These are phyloP conservation scores for Trachelus iudaicus DNA, from an alignment of 2,888 invertebrate genomes.

Conservation along the genomic window DNA sequence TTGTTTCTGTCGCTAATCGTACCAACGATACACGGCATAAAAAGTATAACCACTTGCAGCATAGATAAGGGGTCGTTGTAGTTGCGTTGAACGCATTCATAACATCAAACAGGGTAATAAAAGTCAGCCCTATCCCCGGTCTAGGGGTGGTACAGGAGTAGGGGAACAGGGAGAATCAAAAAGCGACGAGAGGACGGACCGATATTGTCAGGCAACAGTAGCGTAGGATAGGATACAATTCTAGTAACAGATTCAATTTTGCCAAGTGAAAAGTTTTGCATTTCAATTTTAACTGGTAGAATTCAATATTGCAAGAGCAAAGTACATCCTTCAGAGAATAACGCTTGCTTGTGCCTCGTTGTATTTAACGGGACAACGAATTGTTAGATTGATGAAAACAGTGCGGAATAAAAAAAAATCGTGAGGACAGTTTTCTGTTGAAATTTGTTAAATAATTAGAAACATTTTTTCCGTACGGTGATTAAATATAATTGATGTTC, in stretches of 20 bases:
- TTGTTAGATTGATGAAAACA: not conserved
- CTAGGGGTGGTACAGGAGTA: constrained; percentile 11
- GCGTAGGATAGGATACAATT: constrained; percentile 31
- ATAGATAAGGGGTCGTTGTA: constrained; percentile 17
- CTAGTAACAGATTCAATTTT: constrained; percentile 10
- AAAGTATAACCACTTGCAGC: constrained; percentile 48
- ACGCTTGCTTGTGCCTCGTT: not conserved
- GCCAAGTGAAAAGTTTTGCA: not conserved
- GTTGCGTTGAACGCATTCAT: constrained; percentile 51
- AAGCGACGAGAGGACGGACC: constrained; percentile 34
- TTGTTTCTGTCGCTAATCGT: constrained; percentile 42
- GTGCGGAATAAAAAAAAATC: not conserved
- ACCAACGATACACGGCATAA: constrained; percentile 38
- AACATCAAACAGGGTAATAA: constrained; percentile 61
- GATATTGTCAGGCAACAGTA: constrained; percentile 34
- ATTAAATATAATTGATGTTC: not conserved
- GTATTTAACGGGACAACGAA: not conserved
- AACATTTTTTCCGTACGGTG: not conserved
- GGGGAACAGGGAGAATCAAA: constrained; percentile 41
- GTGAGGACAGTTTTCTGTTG: not conserved
- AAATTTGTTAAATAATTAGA: not conserved
- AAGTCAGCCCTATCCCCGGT: constrained; percentile 49
- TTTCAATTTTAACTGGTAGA: not conserved
- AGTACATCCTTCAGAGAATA: not conserved
- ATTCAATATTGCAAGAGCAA: not conserved